Evolutionary conservation across 1,140 invertebrate genomes (phyloP), one percentile per base, ranked within the genome.

Genomic region (Conus ventricosus): DNA sequence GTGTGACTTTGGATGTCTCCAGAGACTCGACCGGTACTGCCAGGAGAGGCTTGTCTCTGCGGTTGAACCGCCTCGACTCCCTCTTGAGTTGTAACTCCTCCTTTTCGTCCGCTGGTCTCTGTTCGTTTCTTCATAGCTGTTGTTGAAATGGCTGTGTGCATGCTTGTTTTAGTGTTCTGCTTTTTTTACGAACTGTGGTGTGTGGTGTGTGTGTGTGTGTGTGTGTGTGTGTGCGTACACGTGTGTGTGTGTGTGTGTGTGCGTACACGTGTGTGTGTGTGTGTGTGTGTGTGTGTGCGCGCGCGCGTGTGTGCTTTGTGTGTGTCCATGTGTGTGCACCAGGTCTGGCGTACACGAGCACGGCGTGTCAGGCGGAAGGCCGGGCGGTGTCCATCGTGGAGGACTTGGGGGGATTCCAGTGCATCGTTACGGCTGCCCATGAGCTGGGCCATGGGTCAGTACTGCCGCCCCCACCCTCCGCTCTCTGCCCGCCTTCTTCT

Each of bases 401-500:
- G 82, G 90, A 91, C 25, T 25, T 84, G 10, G 90, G 90, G 8
- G 90, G 90, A 5, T 90, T 87, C 27, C 85, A 89, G 82, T 51
- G 84, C 57, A 76, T 88, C 5, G 82, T 87, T n/a, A 91, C 90
- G 27, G 90, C 90, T 7, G 51, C 90, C 60, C 90, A 91, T 63
- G 90, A 91, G 81, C 89, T 91, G 23, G 90, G 90, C 11, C 90
- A 91, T 76, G 75, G 90, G 57, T 60, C 57, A 60, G 57, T 60
- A 15, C 39, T 39, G 39, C 3, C 39, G 0, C 39, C 39, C 39
- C 3, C 39, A 0, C 3, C 39, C 39, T 39, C 39, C 39, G 39
- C 39, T 39, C 39, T 39, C 39, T 39, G 39, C 3, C 39, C 39
- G 39, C 0, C 39, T 39, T 39, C 0, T n/a, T n/a, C n/a, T n/a